Evolutionary conservation across 1,140 invertebrate species (phyloP).

Genomic region (Trichoplusia ni): DNA sequence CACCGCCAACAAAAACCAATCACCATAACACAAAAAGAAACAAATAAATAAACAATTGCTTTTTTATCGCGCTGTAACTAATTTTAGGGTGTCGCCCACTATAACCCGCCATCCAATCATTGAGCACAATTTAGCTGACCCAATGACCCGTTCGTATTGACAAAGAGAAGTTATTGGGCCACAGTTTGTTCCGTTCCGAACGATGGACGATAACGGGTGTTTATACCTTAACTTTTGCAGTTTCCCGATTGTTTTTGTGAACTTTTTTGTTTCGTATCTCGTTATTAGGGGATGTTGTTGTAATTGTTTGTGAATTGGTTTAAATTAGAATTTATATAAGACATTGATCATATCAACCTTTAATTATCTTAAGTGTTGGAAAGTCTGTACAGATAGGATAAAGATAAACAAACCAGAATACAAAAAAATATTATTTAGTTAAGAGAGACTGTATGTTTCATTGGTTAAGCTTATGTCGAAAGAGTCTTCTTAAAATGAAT

Average conservation of each 20-base stretch:
- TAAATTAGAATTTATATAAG: too few species aligned
- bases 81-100: background rate
- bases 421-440: too few species aligned
- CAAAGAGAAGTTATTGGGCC: slow-evolving; percentile 12
- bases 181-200: slow-evolving; percentile 4
- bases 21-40: background rate
- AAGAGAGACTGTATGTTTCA: too few species aligned
- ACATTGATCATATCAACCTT: too few species aligned
- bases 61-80: background rate
- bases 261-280: slow-evolving; percentile 1
- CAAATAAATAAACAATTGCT: background rate
- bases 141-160: slow-evolving; percentile 24
- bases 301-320: background rate
- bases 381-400: too few species aligned
- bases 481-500: too few species aligned
- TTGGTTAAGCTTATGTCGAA: too few species aligned
- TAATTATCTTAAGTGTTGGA: too few species aligned
- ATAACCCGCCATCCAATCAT: slow-evolving; percentile 18
- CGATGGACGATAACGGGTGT: background rate
- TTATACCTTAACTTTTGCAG: slow-evolving; percentile 10
- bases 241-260: background rate
- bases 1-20: background rate
- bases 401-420: too few species aligned
- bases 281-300: background rate
- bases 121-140: background rate